Conservation (phyloP, 1,140 invertebrate species). For the Maniola jurtina region DNA sequence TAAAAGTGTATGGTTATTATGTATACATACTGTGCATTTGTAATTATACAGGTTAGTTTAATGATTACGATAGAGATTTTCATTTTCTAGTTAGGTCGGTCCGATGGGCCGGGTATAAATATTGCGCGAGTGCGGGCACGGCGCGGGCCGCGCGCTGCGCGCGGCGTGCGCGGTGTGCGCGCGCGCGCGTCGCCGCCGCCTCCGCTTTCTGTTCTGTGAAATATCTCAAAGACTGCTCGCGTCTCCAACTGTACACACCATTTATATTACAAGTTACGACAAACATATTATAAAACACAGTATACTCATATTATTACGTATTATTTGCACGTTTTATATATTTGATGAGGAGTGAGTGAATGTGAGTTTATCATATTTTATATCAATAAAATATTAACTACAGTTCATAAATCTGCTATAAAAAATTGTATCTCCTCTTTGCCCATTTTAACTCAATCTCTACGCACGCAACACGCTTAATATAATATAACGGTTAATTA, state of each 20-base stretch:
- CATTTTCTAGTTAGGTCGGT: conserved; percentile 58
- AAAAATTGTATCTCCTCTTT: too few species aligned
- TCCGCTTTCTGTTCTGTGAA: conserved; percentile 33
- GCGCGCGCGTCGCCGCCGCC: conserved; percentile 33
- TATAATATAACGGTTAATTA: too few species aligned
- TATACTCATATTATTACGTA: not conserved
- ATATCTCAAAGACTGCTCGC: conserved; percentile 12
- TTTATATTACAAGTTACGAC: not conserved
- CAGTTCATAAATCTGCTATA: not conserved
- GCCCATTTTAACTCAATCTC: too few species aligned
- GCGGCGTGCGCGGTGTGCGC: conserved; percentile 26
- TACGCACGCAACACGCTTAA: too few species aligned
- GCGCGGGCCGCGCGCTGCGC: conserved; percentile 6
- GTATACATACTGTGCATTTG: conserved; percentile 74
- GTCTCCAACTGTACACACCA: conserved; percentile 11
- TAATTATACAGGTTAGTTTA: conserved; percentile 72
- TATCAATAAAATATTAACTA: not conserved
- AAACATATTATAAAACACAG: not conserved
- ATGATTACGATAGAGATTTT: conserved; percentile 67
- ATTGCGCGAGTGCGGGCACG: conserved; percentile 37
- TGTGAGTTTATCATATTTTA: not conserved
- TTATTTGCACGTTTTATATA: not conserved
- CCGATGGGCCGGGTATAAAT: conserved; percentile 41
- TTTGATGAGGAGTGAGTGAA: too few species aligned
- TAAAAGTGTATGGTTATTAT: conserved; percentile 70